A percentile compares a stretch with the other conserved stretches of the same genome.
These are phyloP conservation scores for Lucilia cuprina DNA, from an alignment of 1,140 invertebrate species.

Conservation along the genomic window DNA sequence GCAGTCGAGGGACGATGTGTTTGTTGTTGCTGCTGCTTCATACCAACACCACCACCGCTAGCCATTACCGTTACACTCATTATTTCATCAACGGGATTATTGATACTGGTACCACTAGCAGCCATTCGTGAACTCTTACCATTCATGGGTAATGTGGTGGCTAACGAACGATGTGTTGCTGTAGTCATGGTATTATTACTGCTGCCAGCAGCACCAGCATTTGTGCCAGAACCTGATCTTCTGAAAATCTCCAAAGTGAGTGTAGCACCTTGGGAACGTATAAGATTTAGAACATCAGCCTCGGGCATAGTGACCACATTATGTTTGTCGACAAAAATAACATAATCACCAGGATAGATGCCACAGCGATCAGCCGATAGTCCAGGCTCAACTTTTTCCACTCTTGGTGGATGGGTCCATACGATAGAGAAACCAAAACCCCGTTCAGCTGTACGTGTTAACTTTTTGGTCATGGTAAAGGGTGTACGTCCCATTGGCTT, in stretches of 20 bases:
- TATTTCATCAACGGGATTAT: constrained; percentile 53
- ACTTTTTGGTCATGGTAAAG: constrained; percentile 78
- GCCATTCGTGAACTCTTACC: constrained; percentile 36
- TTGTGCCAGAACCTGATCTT: constrained; percentile 60
- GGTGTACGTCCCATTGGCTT: constrained; percentile 73
- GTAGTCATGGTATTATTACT: constrained; percentile 50
- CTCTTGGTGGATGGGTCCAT: constrained; percentile 87
- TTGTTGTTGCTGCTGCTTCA: constrained; percentile 23
- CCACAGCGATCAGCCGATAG: constrained; percentile 82
- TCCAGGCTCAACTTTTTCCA: constrained; percentile 84
- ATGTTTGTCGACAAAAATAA: constrained; percentile 84
- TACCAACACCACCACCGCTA: constrained; percentile 41
- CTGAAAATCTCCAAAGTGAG: constrained; percentile 81
- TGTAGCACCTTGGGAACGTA: constrained; percentile 66
- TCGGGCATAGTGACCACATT: constrained; percentile 81
- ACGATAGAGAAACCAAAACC: constrained; percentile 89
- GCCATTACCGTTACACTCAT: constrained; percentile 48
- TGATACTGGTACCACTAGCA: constrained; percentile 44
- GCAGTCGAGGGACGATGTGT: constrained; percentile 64
- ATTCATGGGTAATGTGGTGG: constrained; percentile 55
- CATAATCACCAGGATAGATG: constrained; percentile 81
- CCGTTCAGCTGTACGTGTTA: constrained; percentile 67
- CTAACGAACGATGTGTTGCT: constrained; percentile 50
- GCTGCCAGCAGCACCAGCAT: constrained; percentile 45
- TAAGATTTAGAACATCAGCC: constrained; percentile 80